A percentile compares a stretch with the other conserved stretches of the same genome.
Conservation (phyloP, 1,140 invertebrate species). For the Micrasema minimum region DNA sequence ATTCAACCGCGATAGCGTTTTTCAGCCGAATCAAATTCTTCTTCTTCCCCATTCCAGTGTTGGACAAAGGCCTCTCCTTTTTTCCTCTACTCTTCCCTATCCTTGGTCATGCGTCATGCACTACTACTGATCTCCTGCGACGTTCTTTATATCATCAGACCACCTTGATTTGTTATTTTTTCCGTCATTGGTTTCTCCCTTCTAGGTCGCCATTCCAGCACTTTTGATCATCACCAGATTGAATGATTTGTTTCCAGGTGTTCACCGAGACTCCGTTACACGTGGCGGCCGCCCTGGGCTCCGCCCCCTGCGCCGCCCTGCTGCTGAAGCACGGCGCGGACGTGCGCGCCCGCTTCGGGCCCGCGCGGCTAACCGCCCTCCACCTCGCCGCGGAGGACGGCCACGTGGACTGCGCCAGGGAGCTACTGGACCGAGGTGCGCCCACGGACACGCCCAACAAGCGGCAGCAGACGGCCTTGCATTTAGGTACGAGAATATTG, state of each 20-base stretch:
- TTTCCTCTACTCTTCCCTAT: no score
- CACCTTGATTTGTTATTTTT: no score
- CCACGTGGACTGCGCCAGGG: slow-evolving; percentile 74
- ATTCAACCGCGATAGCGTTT: no score
- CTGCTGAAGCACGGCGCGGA: slow-evolving; percentile 79
- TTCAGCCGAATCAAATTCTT: no score
- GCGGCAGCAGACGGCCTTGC: slow-evolving; percentile 80
- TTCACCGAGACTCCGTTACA: slow-evolving; percentile 87
- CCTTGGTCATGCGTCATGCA: no score
- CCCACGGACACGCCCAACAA: slow-evolving; percentile 74
- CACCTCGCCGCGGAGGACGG: slow-evolving; percentile 87
- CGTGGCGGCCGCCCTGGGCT: slow-evolving; percentile 80
- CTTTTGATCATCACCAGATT: no score
- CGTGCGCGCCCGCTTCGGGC: slow-evolving; percentile 76
- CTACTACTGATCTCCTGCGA: no score
- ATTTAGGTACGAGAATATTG: slow-evolving; percentile 68
- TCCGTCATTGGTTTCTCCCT: no score
- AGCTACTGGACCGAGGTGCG: slow-evolving; percentile 79
- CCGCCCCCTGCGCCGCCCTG: slow-evolving; percentile 73
- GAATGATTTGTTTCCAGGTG: slow-evolving; percentile 62
- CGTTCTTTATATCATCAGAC: no score
- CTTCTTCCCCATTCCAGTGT: no score
- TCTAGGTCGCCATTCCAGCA: no score
- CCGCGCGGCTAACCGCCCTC: slow-evolving; percentile 76
- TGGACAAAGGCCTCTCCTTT: no score